phyloP scores from a whole-genome alignment of 2,113 vertebrate genomes.

The Cromileptes altivelis region DNA sequence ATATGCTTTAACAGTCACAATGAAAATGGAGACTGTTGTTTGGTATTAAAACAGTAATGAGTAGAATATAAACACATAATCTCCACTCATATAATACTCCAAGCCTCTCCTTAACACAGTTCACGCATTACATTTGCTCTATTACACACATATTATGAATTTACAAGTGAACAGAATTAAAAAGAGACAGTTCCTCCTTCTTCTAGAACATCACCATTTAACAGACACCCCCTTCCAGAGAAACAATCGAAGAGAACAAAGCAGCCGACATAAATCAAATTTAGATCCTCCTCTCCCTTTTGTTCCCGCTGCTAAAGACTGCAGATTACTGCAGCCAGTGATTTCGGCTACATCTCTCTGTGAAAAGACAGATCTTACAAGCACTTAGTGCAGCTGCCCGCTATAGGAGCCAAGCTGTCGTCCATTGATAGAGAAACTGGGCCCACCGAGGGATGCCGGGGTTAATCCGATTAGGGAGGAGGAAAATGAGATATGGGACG shows the following conservation, averaged over 20 bases:
- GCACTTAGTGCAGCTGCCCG: slow-evolving; percentile 50
- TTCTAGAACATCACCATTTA: slow-evolving; percentile 22
- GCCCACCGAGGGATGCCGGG: slow-evolving; percentile 7
- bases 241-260: slow-evolving; percentile 48
- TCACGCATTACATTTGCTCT: neutral
- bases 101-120: neutral
- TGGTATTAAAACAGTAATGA: neutral
- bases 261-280: slow-evolving; percentile 46
- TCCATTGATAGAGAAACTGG: slow-evolving; percentile 51
- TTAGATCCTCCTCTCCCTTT: slow-evolving; percentile 44
- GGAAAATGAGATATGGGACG: slow-evolving; percentile 62
- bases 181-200: neutral
- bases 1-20: too few species aligned
- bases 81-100: neutral
- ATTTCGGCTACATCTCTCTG: slow-evolving; percentile 17
- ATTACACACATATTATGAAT: slow-evolving; percentile 33
- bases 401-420: slow-evolving; percentile 55
- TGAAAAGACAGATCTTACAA: slow-evolving; percentile 42
- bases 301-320: slow-evolving; percentile 28
- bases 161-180: slow-evolving; percentile 36
- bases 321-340: slow-evolving; percentile 34
- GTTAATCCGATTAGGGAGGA: slow-evolving; percentile 74
- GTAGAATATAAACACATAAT: neutral
- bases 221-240: slow-evolving; percentile 17
- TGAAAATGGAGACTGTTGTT: neutral